Base-by-base conservation (phyloP, 2,113 vertebrate species). In the Deroptyus accipitrinus region DNA sequence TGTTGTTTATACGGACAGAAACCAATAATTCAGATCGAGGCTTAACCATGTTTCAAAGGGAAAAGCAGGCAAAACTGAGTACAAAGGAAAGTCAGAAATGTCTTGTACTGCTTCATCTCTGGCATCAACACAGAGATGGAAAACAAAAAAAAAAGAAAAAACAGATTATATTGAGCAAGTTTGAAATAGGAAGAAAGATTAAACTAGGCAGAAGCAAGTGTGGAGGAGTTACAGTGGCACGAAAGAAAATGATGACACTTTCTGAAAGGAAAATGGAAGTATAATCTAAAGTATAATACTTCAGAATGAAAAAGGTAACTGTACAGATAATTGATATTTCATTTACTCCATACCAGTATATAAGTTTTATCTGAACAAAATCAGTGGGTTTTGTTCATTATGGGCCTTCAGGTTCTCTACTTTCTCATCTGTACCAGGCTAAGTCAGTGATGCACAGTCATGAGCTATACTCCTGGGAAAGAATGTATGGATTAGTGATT, bases 171-270 rank as follows among this genome's bases (percentile, higher is more conserved):
- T 72, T 27, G n/a, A 81, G 27, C 17, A 51, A 8, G 4, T 72
- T 73, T 96, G 55, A 92, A 94, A 78, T 9, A 51, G 11, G 20
- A 88, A 86, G 17, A 82, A 92, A 81, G 27, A 91, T 88, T 75
- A 81, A 93, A 78, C 22, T 49, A 69, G 49, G 31, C 44, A 90
- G 72, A 78, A 86, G 8, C 27, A 78, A 84, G 52, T 23, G 12
- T 84, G 69, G 42, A 93, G 46, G 30, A 63, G 25, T 94, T 86
- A 75, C 6, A 42, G 20, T 16, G 23, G 20, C 78, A 78, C 63
- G 46, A 87, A 82, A 74, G 54, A 74, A 93, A 94, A 76, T 52
- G 28, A 67, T 88, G 64, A n/a, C 61, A 76, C 30, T 55, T 10
- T 75, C 54, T 89, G 23, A 84, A 83, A 91, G 22, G 25, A 83